These are phyloP conservation scores for Cataglyphis rosenhaueri DNA, from an alignment of 2,888 invertebrate genomes.

Conservation along the genomic window DNA sequence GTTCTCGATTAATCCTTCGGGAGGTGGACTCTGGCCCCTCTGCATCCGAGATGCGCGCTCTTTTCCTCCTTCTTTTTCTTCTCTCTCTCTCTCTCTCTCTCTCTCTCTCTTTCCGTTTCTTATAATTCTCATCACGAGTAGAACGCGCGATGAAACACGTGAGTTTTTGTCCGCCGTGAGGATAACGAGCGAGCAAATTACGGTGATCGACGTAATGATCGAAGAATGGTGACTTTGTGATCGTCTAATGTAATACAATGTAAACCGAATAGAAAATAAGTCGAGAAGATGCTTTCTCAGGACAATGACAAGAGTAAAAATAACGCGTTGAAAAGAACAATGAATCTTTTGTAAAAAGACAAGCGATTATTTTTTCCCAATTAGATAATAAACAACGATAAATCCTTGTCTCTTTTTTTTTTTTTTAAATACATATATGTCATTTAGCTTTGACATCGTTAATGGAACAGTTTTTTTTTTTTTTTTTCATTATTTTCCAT, in stretches of 20 bases:
- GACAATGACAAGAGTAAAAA: conserved; percentile 35
- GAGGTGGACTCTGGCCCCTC: conserved; percentile 45
- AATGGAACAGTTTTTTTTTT: background rate
- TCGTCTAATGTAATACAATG: conserved; percentile 51
- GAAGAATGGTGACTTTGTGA: conserved; percentile 54
- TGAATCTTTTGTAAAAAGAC: conserved; percentile 13
- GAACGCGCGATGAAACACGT: conserved; percentile 55
- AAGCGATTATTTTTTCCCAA: conserved; percentile 34
- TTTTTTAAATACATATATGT: no score
- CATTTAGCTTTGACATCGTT: background rate
- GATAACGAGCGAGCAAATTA: conserved; percentile 64
- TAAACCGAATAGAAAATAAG: conserved; percentile 44
- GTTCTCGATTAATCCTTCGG: conserved; percentile 76
- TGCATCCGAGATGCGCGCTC: conserved; percentile 16
- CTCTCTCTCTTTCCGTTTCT: conserved; percentile 15
- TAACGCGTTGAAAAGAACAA: conserved; percentile 40
- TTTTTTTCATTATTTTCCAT: background rate
- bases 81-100: background rate
- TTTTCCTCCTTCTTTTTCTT: background rate
- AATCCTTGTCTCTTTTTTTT: background rate
- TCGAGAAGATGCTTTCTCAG: background rate
- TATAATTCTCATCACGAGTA: conserved; percentile 62
- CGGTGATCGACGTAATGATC: conserved; percentile 63
- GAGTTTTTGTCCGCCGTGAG: conserved; percentile 58
- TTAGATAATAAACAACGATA: conserved; percentile 12